Conservation (phyloP, 37 sponge, comb jelly and placozoan species). For the Petrosia ficiformis region DNA sequence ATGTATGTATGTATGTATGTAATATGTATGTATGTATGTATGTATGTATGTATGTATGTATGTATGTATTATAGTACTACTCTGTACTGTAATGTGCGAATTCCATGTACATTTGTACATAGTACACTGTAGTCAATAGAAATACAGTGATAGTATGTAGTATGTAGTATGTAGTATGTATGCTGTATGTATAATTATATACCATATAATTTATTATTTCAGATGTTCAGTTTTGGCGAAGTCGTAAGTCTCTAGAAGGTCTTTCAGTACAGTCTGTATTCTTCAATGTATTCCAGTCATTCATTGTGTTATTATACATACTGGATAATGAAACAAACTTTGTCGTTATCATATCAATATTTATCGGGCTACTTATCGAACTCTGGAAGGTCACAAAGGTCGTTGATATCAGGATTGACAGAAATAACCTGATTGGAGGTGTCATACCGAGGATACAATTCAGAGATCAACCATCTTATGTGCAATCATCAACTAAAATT, state of each 20-base stretch:
- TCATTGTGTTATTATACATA: slow-evolving; percentile 94
- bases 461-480: slow-evolving; percentile 82
- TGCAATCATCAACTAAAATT: slow-evolving; percentile 87
- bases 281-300: slow-evolving; percentile 92
- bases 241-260: slow-evolving; percentile 88
- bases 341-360: slow-evolving; percentile 82
- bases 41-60: neutral
- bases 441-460: slow-evolving; percentile 71
- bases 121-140: neutral
- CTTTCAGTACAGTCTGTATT: slow-evolving; percentile 90
- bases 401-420: slow-evolving; percentile 61
- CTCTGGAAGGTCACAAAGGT: slow-evolving; percentile 98
- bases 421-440: slow-evolving; percentile 62
- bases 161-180: neutral
- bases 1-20: neutral
- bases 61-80: slow-evolving; percentile 8
- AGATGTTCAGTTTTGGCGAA: slow-evolving; percentile 99
- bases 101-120: slow-evolving; percentile 5
- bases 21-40: neutral
- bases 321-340: slow-evolving; percentile 96
- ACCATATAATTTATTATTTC: no score
- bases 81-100: no score
- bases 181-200: neutral
- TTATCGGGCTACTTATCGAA: slow-evolving; percentile 86
- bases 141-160: neutral